These are phyloP conservation scores for Patella pellucida DNA, from an alignment of 2,888 invertebrate genomes.

Conservation along the genomic window DNA sequence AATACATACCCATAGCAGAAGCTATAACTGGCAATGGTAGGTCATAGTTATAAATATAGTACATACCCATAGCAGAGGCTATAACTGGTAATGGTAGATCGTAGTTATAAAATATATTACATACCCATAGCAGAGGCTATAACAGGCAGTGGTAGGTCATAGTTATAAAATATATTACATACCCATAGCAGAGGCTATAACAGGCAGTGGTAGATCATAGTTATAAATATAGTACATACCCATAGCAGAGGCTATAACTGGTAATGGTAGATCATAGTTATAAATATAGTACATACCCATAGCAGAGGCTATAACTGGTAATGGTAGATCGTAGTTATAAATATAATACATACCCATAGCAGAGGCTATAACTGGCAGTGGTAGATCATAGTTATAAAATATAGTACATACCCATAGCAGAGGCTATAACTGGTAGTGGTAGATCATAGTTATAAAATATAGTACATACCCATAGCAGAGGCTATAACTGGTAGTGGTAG, in stretches of 20 bases:
- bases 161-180: slow-evolving; percentile 81
- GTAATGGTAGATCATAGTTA: slow-evolving; percentile 81
- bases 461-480: slow-evolving; percentile 90
- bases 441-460: slow-evolving; percentile 71
- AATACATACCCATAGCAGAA: too few relatives aligned
- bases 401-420: slow-evolving; percentile 88
- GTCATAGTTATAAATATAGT: too few relatives aligned
- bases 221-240: slow-evolving; percentile 79
- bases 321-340: slow-evolving; percentile 89
- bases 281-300: slow-evolving; percentile 81
- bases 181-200: too few relatives aligned
- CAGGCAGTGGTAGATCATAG: too few relatives aligned
- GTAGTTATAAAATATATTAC: slow-evolving; percentile 31
- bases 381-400: too few relatives aligned
- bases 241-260: slow-evolving; percentile 97
- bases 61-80: slow-evolving; percentile 94
- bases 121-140: slow-evolving; percentile 97
- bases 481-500: slow-evolving; percentile 96
- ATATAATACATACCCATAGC: slow-evolving; percentile 67
- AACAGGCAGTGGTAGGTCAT: slow-evolving; percentile 92
- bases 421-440: slow-evolving; percentile 95
- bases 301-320: slow-evolving; percentile 97
- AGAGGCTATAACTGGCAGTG: too few relatives aligned
- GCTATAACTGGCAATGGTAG: too few relatives aligned
- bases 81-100: slow-evolving; percentile 91